These are phyloP conservation scores for Pygoscelis antarcticus DNA, from an alignment of 2,113 vertebrate species.

Conservation along the genomic window DNA sequence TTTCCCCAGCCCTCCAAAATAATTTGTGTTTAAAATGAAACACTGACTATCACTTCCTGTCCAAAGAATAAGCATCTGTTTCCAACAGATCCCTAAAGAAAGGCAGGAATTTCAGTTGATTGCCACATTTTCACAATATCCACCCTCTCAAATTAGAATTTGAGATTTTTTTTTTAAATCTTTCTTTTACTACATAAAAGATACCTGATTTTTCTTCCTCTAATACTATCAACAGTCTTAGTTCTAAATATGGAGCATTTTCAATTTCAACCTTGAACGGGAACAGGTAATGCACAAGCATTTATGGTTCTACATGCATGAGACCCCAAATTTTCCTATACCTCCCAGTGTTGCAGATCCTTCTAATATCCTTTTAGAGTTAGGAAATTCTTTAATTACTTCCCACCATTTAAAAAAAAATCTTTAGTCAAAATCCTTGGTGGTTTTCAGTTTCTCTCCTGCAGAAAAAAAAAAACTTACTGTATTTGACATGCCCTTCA, in stretches of 20 bases:
- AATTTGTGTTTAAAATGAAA: neutral
- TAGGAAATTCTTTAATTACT: conserved; percentile 33
- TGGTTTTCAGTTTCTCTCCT: neutral
- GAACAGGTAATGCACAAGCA: neutral
- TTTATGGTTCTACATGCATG: neutral
- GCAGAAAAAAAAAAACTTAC: neutral
- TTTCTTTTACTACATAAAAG: neutral
- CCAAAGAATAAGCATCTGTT: neutral
- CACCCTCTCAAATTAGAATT: neutral
- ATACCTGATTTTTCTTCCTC: neutral
- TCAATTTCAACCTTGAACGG: neutral
- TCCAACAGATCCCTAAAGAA: neutral
- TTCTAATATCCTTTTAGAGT: neutral
- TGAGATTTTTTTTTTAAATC: neutral
- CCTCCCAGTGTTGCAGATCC: neutral
- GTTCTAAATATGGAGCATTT: neutral
- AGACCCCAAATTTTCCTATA: neutral
- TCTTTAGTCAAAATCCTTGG: conserved; percentile 6
- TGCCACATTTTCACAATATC: neutral
- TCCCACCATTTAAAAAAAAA: neutral
- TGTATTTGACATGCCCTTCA: conserved; percentile 44
- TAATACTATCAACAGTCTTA: neutral
- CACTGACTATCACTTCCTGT: neutral
- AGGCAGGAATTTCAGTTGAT: neutral
- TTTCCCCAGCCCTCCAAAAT: neutral